Evolutionary conservation across 2,888 invertebrate species (phyloP), one percentile per base, ranked within the genome.

Genomic region (Drosophila pseudotalamancana): DNA sequence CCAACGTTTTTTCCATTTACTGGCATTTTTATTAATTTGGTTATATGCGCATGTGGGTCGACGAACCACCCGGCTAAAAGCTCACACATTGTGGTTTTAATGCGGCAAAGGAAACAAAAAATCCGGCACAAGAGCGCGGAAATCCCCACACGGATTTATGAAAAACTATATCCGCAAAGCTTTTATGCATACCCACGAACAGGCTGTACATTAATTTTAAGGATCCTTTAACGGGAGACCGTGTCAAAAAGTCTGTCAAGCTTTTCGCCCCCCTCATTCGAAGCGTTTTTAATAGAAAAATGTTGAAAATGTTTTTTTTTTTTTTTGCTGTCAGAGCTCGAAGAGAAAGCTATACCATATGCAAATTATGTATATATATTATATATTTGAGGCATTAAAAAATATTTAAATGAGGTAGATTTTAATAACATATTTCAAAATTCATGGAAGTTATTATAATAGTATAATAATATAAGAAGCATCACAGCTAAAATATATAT

Each of bases 21-120:
- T 39, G 5, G 11, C 8, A 31, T 66, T 67, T 76, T 76, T 78
- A 76, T 78, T 75, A 75, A 75, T 75, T 75, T 78, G 76, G 51
- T 8, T 39, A 25, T 31, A 35, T 16, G 16, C 12, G 9, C 32
- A 11, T 49, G 43, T 45, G 49, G 23, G 54, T 54, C 43, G 32
- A 31, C 42, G 53, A 42, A n/a, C 56, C 34, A 25, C 29, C 1
- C 31, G 19, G 31, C 71, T 55, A 71, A 75, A 64, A 75, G 65
- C 76, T 34, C 72, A 72, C 72, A 72, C 72, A 71, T 46, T 71
- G 70, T 72, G 64, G 69, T 45, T 71, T 64, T 69, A 48, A 68
- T 32, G 68, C 63, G 40, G 32, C 37, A 42, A 40, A 18, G 31
- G 14, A 21, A 12, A 42, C 16, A 40, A 40, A 50, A 46, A 48